These are phyloP conservation scores for Aptenodytes forsteri DNA, from an alignment of 2,113 vertebrate species.

Conservation along the genomic window DNA sequence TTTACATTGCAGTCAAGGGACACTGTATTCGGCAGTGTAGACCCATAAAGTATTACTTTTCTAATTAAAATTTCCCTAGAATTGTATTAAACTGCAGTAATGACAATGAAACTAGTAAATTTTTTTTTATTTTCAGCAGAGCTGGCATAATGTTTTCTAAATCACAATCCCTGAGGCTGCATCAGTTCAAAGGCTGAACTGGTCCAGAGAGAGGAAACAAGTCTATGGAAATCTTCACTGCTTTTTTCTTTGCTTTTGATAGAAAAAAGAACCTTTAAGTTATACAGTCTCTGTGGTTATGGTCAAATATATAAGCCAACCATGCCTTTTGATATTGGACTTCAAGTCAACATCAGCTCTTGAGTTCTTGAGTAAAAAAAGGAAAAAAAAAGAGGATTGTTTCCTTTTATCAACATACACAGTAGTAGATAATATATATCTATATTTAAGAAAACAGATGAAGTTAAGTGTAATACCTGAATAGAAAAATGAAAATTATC, in stretches of 20 bases:
- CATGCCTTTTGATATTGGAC: neutral
- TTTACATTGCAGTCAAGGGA: neutral
- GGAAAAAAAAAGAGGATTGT: neutral
- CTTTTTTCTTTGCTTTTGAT: neutral
- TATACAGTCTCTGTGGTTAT: neutral
- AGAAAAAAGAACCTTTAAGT: neutral
- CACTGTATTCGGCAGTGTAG: neutral
- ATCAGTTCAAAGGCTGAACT: neutral
- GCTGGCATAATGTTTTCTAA: neutral
- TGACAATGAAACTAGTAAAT: neutral
- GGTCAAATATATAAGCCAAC: neutral
- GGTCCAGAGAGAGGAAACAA: neutral
- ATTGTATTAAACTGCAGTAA: neutral
- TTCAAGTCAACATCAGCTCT: neutral
- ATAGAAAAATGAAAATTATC: neutral
- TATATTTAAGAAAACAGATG: neutral
- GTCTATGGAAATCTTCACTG: neutral
- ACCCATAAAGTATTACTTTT: neutral
- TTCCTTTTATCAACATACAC: neutral
- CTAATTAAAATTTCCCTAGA: neutral
- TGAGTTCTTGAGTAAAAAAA: neutral
- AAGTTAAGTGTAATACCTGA: neutral
- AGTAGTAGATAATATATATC: neutral
- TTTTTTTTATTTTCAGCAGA: neutral
- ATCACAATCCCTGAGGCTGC: neutral